Evolutionary conservation across 2,888 invertebrate genomes (phyloP).

Genomic region (Trichogramma dendrolimi): DNA sequence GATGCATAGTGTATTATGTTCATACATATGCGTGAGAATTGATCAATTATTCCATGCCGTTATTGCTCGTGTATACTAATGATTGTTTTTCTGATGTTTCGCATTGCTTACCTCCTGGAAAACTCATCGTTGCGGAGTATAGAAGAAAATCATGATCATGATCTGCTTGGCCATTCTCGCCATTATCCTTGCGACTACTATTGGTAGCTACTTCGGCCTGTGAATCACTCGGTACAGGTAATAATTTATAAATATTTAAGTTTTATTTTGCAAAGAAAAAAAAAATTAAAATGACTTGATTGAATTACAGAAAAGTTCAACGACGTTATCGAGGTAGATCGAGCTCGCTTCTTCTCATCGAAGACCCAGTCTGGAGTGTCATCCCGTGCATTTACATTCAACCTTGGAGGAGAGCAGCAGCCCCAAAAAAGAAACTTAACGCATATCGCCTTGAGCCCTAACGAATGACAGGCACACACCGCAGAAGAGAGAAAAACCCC

Average conservation of each 20-base stretch:
- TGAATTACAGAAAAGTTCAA: too few relatives aligned
- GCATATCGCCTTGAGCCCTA: constrained; percentile 33
- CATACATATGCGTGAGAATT: too few relatives aligned
- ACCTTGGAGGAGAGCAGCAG: too few relatives aligned
- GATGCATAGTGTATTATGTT: too few relatives aligned
- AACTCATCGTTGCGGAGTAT: constrained; percentile 52
- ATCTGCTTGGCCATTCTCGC: constrained; percentile 80
- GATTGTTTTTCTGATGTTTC: constrained; percentile 23
- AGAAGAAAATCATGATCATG: constrained; percentile 94
- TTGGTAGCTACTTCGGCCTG: constrained; percentile 63
- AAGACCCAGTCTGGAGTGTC: too few relatives aligned
- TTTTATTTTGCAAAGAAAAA: not conserved
- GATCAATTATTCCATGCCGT: too few relatives aligned
- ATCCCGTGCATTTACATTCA: too few relatives aligned
- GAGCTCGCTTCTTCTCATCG: too few relatives aligned
- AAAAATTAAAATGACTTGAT: too few relatives aligned
- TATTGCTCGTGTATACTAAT: too few relatives aligned
- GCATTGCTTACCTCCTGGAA: constrained; percentile 6
- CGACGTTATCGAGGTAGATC: too few relatives aligned
- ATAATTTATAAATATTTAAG: too few relatives aligned
- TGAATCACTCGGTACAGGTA: constrained; percentile 24
- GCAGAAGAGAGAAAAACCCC: not conserved
- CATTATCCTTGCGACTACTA: constrained; percentile 65
- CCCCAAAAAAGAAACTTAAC: constrained; percentile 13
- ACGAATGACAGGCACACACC: constrained; percentile 1